These are phyloP conservation scores for Phymastichus coffea DNA, from an alignment of 1,140 invertebrate genomes.

Conservation along the genomic window DNA sequence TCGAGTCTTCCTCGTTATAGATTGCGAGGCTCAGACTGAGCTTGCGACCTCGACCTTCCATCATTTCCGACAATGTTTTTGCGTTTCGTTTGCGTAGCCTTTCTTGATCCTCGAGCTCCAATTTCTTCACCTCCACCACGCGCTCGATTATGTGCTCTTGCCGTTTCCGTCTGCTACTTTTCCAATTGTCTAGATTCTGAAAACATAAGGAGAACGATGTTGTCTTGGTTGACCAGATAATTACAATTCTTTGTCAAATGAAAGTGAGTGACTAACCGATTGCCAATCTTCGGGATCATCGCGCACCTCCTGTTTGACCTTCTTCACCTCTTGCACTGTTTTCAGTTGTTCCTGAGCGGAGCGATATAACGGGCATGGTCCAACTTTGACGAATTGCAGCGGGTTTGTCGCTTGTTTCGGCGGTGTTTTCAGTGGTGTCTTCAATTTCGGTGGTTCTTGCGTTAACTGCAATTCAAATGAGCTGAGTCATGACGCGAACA, in stretches of 20 bases:
- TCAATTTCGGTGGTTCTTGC: slow-evolving; percentile 55
- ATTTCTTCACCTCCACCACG: slow-evolving; percentile 84
- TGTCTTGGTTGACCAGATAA: neutral
- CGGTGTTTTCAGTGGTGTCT: slow-evolving; percentile 59
- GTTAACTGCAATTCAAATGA: slow-evolving; percentile 33
- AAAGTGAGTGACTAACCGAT: slow-evolving; percentile 66
- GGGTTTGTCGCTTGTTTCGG: slow-evolving; percentile 81
- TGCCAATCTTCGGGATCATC: slow-evolving; percentile 91
- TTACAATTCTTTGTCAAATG: neutral
- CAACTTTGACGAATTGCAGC: slow-evolving; percentile 85
- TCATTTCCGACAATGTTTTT: slow-evolving; percentile 93
- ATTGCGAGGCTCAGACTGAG: slow-evolving; percentile 64
- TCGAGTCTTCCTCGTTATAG: slow-evolving; percentile 76
- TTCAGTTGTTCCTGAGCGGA: slow-evolving; percentile 83
- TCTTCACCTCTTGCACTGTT: slow-evolving; percentile 81
- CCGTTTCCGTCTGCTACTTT: slow-evolving; percentile 84
- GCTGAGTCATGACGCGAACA: neutral
- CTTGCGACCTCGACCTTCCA: slow-evolving; percentile 76
- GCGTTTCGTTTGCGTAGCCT: slow-evolving; percentile 71
- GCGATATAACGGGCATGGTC: slow-evolving; percentile 80
- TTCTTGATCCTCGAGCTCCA: slow-evolving; percentile 76
- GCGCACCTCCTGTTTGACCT: slow-evolving; percentile 69
- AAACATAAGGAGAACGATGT: slow-evolving; percentile 20
- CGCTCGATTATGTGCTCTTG: slow-evolving; percentile 87
- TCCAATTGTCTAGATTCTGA: slow-evolving; percentile 93